A percentile compares a stretch with the other conserved stretches of the same genome.
These are phyloP conservation scores for Sandelia bainsii DNA, from an alignment of 2,797 vertebrate genomes.

Conservation along the genomic window DNA sequence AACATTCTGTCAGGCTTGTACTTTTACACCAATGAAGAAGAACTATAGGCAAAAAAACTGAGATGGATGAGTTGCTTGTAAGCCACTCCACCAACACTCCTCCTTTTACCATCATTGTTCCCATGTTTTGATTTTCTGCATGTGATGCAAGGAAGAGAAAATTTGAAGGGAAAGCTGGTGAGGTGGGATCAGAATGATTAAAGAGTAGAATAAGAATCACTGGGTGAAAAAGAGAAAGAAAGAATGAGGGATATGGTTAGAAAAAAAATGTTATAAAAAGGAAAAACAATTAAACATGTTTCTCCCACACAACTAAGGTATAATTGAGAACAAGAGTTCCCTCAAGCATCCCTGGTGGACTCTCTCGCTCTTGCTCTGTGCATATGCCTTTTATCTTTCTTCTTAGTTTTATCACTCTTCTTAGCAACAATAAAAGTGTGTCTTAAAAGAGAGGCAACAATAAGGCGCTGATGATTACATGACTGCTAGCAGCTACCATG, in stretches of 20 bases:
- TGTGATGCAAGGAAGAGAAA: constrained; percentile 50
- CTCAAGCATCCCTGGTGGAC: constrained; percentile 43
- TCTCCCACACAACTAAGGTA: background rate
- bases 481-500: constrained; percentile 49
- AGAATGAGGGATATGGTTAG: background rate
- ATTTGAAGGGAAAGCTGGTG: constrained; percentile 6
- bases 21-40: constrained; percentile 72
- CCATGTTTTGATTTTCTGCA: constrained; percentile 36
- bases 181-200: background rate
- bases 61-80: constrained; percentile 63
- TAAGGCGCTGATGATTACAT: constrained; percentile 53
- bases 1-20: constrained; percentile 80
- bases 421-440: constrained; percentile 42
- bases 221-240: background rate
- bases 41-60: constrained; percentile 24
- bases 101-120: constrained; percentile 36
- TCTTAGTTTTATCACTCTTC: constrained; percentile 23
- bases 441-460: constrained; percentile 48
- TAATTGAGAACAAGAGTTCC: constrained; percentile 45
- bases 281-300: constrained; percentile 5
- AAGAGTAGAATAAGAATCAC: background rate
- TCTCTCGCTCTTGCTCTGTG: constrained; percentile 10
- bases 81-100: constrained; percentile 46
- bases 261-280: background rate
- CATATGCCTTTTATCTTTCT: constrained; percentile 38